A percentile compares a stretch with the other conserved stretches of the same genome.
phyloP scores from a whole-genome alignment of 2,888 invertebrate species.

The Nycteola revayana region DNA sequence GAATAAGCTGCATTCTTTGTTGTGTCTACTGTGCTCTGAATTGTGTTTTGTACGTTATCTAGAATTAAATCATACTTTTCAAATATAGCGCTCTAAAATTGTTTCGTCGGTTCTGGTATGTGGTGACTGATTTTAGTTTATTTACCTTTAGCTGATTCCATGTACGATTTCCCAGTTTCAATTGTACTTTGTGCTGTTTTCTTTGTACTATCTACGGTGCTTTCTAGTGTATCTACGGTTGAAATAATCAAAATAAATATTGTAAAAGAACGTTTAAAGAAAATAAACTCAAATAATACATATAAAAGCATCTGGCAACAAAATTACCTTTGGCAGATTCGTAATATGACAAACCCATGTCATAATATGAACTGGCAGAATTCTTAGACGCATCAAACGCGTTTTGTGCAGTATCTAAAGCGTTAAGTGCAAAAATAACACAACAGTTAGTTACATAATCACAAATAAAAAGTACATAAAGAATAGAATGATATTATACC shows the following conservation, averaged over 20 bases:
- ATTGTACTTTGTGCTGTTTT: slow-evolving; percentile 65
- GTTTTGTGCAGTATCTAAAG: slow-evolving; percentile 59
- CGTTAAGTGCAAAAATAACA: slow-evolving; percentile 39
- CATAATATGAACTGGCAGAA: slow-evolving; percentile 55
- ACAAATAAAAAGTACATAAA: slow-evolving; percentile 17
- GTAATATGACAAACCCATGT: slow-evolving; percentile 55
- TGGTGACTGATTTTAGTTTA: slow-evolving; percentile 6
- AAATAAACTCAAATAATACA: slow-evolving; percentile 5
- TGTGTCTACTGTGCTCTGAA: slow-evolving; percentile 22
- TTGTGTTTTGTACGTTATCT: slow-evolving; percentile 47
- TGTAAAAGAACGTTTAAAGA: slow-evolving; percentile 7
- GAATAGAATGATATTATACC: slow-evolving; percentile 39
- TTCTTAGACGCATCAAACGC: slow-evolving; percentile 47
- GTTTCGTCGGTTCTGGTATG: neutral
- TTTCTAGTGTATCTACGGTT: slow-evolving; percentile 59
- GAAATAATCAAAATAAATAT: slow-evolving; percentile 19
- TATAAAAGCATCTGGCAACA: slow-evolving; percentile 1
- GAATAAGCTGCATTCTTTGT: slow-evolving; percentile 25
- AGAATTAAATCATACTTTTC: too few species aligned
- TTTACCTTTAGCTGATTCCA: slow-evolving; percentile 64
- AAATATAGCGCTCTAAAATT: too few species aligned
- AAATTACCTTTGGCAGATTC: slow-evolving; percentile 51
- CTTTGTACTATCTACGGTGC: slow-evolving; percentile 67
- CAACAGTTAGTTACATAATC: slow-evolving; percentile 33
- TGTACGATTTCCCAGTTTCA: slow-evolving; percentile 55